These are phyloP conservation scores for Scyliorhinus canicula DNA, from an alignment of 2,797 vertebrate genomes.

Conservation along the genomic window DNA sequence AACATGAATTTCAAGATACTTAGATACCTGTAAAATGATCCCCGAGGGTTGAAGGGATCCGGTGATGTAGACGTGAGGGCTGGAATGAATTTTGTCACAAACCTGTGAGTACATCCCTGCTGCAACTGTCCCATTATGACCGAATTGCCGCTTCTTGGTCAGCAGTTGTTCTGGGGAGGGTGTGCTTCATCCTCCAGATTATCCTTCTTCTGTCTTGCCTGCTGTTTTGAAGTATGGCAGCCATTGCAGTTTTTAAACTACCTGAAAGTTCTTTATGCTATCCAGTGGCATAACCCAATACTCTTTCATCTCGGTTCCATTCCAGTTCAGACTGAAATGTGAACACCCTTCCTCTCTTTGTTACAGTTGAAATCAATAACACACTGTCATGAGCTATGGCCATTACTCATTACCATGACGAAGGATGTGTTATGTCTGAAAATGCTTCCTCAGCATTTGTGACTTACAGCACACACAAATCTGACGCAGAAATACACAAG, in stretches of 20 bases:
- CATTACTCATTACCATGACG: neutral
- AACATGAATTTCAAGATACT: neutral
- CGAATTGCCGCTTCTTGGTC: neutral
- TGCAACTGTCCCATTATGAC: neutral
- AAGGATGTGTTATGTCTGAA: neutral
- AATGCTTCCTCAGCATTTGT: neutral
- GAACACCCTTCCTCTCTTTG: neutral
- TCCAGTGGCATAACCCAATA: neutral
- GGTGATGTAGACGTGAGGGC: no score
- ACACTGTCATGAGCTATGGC: neutral
- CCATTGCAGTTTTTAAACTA: neutral
- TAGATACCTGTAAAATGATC: neutral
- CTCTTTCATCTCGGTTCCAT: neutral
- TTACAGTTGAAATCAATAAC: neutral
- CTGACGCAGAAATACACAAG: neutral
- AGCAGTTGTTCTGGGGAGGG: neutral
- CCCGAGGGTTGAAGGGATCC: neutral
- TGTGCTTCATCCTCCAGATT: neutral
- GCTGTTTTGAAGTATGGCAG: neutral
- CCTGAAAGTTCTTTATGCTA: neutral
- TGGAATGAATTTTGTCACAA: no score
- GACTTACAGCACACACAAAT: neutral
- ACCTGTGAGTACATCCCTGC: neutral
- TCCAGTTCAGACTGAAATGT: neutral
- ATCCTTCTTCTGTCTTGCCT: neutral